These are phyloP conservation scores for Coracias cyanogaster DNA, from an alignment of 2,797 vertebrate genomes.

Conservation along the genomic window DNA sequence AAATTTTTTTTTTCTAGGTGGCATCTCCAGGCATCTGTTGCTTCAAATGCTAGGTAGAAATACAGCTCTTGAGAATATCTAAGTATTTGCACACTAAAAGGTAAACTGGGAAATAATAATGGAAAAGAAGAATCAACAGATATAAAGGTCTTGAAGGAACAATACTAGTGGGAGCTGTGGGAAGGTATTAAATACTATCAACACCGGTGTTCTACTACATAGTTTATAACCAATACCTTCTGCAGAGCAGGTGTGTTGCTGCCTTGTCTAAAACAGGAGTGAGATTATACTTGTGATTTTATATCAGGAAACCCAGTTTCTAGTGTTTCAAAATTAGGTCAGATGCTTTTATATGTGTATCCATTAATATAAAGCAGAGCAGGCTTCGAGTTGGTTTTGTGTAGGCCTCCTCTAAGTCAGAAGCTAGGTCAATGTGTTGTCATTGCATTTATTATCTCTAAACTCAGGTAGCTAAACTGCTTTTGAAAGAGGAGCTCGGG, in stretches of 20 bases:
- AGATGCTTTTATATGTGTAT: neutral
- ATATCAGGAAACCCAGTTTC: neutral
- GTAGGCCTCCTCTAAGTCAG: neutral
- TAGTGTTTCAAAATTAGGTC: neutral
- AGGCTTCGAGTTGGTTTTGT: fast-evolving
- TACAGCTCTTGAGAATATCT: neutral
- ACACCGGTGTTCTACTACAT: neutral
- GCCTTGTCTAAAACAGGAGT: neutral
- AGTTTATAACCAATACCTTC: neutral
- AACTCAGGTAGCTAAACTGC: neutral
- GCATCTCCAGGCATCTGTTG: neutral
- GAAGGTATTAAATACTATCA: neutral
- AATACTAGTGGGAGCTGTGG: neutral
- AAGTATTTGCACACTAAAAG: neutral
- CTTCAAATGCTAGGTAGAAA: neutral
- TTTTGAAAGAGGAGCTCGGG: neutral
- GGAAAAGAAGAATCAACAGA: neutral
- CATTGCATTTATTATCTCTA: neutral
- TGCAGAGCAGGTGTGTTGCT: neutral
- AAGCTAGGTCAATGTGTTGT: neutral
- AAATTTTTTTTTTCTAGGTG: neutral
- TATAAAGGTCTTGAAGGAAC: neutral
- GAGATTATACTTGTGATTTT: neutral
- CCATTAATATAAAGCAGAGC: neutral
- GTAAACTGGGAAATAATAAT: neutral